Evolutionary conservation across 1,140 invertebrate genomes (phyloP), one percentile per base, ranked within the genome.

Genomic region (Hyposmocoma kahamanoa): DNA sequence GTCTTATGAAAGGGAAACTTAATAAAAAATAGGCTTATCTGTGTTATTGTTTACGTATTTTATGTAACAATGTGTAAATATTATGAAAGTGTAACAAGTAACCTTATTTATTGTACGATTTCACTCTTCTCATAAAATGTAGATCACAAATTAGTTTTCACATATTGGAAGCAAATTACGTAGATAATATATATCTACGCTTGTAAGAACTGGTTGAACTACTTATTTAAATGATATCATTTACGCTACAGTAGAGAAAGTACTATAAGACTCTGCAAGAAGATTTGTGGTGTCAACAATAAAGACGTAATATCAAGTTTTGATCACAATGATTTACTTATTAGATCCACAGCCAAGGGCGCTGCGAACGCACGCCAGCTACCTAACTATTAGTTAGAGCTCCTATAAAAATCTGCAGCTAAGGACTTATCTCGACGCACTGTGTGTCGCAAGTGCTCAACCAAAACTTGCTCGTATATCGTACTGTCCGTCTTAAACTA

Each of bases 381-480:
- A 63, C 64, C 51, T 45, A 52, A 28, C 21, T 30, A 28, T 38
- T 36, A 36, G 26, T 38, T 28, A 24, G 32, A 17, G 32, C 32
- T 36, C 32, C n/a, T n/a, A n/a, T n/a, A n/a, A n/a, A n/a, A n/a
- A n/a, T n/a, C n/a, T 6, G 32, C 18, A 17, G 6, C 32, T 15
- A 36, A n/a, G 3, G 15, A 8, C 32, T 6, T 6, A 3, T 5
- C 32, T 36, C 11, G 8, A 36, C 32, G 11, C 67, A 55, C 79
- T 81, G 80, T 83, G 82, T 85, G 82, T 85, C 79, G 82, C 82
- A 84, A 77, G 79, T 85, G 82, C 70, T 79, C 64, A 70, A 28
- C n/a, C 38, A 8, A 74, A 71, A 66, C 58, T 67, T 72, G 66
- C 44, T 64, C 61, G 57, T 62, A 69, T 77, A 84, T 84, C 81